Evolutionary conservation across 2,888 invertebrate species (phyloP), one percentile per base, ranked within the genome.

Genomic region (Gastracanthus pulcherrimus): DNA sequence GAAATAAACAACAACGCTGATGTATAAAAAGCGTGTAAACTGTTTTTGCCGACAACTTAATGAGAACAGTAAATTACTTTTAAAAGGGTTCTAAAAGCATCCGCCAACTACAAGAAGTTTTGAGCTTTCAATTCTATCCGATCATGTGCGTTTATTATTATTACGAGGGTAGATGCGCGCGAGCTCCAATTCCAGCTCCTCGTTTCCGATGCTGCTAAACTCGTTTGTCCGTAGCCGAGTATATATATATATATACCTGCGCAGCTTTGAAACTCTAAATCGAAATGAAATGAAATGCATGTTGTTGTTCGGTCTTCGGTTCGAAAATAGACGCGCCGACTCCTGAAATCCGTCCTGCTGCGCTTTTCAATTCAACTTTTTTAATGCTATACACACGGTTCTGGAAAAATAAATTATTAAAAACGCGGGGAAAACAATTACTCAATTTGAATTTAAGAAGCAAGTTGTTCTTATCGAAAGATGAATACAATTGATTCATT

Each of bases 171-270:
- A 67, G 45, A 67, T 48, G 11, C 45, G 67, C 67, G 55, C 45
- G 67, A 45, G 55, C 26, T 67, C 67, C 45, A 67, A 45, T 67
- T 67, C 29, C 45, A 26, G 31, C 67, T 48, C 41, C 13, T n/a
- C 7, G 41, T 5, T 36, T 5, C 5, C 29, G 13, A 62, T 34
- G 3, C 23, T 19, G 1, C 16, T 64, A 34, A 31, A 13, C 66
- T 16, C 29, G 38, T 38, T 38, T 26, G 38, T 23, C 13, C 36
- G 5, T 7, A 23, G 23, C 64, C 19, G 19, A n/a, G n/a, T n/a
- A n/a, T n/a, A n/a, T n/a, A n/a, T n/a, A n/a, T n/a, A n/a, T n/a
- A n/a, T n/a, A n/a, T n/a, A n/a, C n/a, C n/a, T n/a, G 19, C 38
- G 36, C n/a, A n/a, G 19, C n/a, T 16, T 11, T 2, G 19, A 19